phyloP scores from a whole-genome alignment of 2,888 invertebrate genomes.

The Limenitis camilla region DNA sequence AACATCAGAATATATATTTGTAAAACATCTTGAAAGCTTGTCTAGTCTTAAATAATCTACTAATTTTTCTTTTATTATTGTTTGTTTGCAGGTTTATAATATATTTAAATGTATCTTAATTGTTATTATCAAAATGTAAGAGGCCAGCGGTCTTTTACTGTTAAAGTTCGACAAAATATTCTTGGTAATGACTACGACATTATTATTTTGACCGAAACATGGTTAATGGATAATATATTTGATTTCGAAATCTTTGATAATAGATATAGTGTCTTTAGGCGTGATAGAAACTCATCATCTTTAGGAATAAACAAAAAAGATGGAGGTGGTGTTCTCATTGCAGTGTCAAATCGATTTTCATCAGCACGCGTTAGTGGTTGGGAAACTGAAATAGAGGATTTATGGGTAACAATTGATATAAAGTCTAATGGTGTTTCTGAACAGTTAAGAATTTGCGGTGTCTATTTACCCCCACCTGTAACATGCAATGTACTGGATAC shows the following conservation, averaged over 20 bases:
- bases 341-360: slow-evolving; percentile 5
- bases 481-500: not conserved
- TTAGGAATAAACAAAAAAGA: not conserved
- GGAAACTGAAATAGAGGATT: slow-evolving; percentile 17
- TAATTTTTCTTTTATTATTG: no score
- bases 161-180: slow-evolving; percentile 8
- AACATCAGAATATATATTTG: no score
- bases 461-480: slow-evolving; percentile 15
- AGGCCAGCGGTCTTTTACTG: not conserved
- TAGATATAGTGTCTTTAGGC: slow-evolving; percentile 16
- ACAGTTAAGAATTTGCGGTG: slow-evolving; percentile 3
- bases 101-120: no score
- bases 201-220: slow-evolving; percentile 16
- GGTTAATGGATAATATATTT: slow-evolving; percentile 10
- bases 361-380: slow-evolving; percentile 9
- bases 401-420: slow-evolving; percentile 14
- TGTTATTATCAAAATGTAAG: not conserved
- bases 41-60: no score
- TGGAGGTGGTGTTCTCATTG: slow-evolving; percentile 24
- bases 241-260: slow-evolving; percentile 13
- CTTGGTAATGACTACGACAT: slow-evolving; percentile 14
- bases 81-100: no score
- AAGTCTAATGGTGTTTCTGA: not conserved
- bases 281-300: slow-evolving; percentile 2
- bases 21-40: no score